A percentile compares a stretch with the other conserved stretches of the same genome.
phyloP scores from a whole-genome alignment of 2,888 invertebrate genomes.

The Zootermopsis nevadensis region DNA sequence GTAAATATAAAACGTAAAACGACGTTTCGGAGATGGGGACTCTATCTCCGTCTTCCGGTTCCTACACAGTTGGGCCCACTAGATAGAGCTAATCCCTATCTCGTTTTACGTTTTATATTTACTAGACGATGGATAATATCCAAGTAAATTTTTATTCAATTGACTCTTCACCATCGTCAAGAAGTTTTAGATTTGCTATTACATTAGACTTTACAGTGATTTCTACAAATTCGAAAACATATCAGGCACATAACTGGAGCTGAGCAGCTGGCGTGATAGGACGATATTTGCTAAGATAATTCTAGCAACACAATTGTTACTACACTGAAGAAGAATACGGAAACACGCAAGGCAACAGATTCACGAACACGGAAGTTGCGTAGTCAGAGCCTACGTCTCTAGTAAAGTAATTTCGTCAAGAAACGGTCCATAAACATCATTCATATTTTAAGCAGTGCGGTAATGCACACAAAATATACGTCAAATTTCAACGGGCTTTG shows the following conservation, averaged over 20 bases:
- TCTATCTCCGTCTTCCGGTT: too few relatives aligned
- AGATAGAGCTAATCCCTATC: too few relatives aligned
- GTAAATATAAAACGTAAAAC: too few relatives aligned
- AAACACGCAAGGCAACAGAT: not conserved
- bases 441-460: not conserved
- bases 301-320: not conserved
- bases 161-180: too few relatives aligned
- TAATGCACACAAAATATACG: not conserved
- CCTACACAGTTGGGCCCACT: too few relatives aligned
- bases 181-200: too few relatives aligned
- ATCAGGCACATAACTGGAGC: not conserved
- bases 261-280: not conserved
- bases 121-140: too few relatives aligned
- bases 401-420: not conserved
- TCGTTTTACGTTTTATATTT: too few relatives aligned
- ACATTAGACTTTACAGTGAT: too few relatives aligned
- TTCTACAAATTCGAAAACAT: too few relatives aligned
- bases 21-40: too few relatives aligned
- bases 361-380: not conserved
- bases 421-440: conserved; percentile 4
- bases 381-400: not conserved
- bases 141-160: too few relatives aligned
- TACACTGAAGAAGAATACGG: not conserved
- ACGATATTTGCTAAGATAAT: not conserved
- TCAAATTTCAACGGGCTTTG: not conserved